Evolutionary conservation across 1,140 invertebrate genomes (phyloP).

Genomic region (Bombus waltoni): DNA sequence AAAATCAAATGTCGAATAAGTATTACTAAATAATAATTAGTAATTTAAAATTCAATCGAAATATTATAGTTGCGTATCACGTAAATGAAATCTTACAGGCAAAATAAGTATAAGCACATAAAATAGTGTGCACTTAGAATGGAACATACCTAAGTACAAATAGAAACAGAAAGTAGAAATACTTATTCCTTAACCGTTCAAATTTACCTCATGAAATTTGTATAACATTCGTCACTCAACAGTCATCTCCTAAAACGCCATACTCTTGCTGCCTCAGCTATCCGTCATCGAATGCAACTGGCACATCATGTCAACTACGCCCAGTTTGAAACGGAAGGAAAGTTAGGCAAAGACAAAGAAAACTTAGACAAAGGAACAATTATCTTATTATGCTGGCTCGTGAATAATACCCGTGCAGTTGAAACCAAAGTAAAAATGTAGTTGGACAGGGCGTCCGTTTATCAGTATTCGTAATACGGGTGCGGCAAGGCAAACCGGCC

Average conservation of each 20-base stretch:
- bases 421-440: slow-evolving; percentile 46
- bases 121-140: no score
- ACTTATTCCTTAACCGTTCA: neutral
- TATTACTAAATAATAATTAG: neutral
- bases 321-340: slow-evolving; percentile 20
- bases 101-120: no score
- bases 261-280: neutral
- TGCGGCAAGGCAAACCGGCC: slow-evolving; percentile 69
- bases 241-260: neutral
- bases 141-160: no score
- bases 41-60: neutral
- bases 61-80: neutral
- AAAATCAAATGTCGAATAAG: neutral
- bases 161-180: no score
- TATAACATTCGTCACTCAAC: neutral
- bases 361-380: slow-evolving; percentile 53
- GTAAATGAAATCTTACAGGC: no score
- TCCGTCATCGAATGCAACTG: neutral
- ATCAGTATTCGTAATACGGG: slow-evolving; percentile 45
- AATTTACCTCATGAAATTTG: neutral
- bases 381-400: slow-evolving; percentile 62
- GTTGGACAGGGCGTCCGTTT: slow-evolving; percentile 37
- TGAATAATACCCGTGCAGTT: slow-evolving; percentile 36
- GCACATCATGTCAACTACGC: neutral
- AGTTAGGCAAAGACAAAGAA: neutral